phyloP scores from a whole-genome alignment of 2,113 vertebrate species.

The Pseudorhombus dupliciocellatus region DNA sequence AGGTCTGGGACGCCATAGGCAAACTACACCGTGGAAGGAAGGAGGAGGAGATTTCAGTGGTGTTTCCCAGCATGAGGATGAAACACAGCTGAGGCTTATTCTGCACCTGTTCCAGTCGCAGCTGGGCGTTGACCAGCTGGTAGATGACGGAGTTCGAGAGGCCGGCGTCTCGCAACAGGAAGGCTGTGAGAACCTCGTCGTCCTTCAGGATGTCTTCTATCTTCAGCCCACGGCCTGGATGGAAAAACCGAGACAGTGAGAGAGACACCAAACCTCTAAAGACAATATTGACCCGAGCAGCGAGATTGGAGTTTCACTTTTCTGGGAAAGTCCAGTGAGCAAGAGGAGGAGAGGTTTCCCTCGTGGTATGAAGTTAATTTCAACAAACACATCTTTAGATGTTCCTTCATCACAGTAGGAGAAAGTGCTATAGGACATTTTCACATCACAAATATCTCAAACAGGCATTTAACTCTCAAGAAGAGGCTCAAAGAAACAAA shows the following conservation, averaged over 20 bases:
- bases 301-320: not conserved
- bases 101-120: slow-evolving; percentile 91
- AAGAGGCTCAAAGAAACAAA: not conserved
- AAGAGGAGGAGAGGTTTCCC: not conserved
- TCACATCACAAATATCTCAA: too few relatives aligned
- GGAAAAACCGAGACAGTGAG: slow-evolving; percentile 2
- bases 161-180: slow-evolving; percentile 81
- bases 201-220: slow-evolving; percentile 91
- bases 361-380: not conserved
- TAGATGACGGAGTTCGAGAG: slow-evolving; percentile 85
- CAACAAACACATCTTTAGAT: not conserved
- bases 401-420: not conserved
- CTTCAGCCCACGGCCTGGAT: slow-evolving; percentile 88
- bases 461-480: too few relatives aligned
- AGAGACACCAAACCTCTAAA: slow-evolving; percentile 12
- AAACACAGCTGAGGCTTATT: not conserved
- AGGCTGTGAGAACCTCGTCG: slow-evolving; percentile 87
- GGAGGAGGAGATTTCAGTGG: too few relatives aligned
- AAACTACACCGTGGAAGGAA: slow-evolving; percentile 81
- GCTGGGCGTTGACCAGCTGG: slow-evolving; percentile 87
- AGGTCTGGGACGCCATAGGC: slow-evolving; percentile 89
- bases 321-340: slow-evolving; percentile 9
- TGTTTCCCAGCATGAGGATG: too few relatives aligned
- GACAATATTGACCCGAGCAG: slow-evolving; percentile 12
- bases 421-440: not conserved